A percentile compares a stretch with the other conserved stretches of the same genome.
These are phyloP conservation scores for Uloborus plumipes DNA, from an alignment of 2,888 invertebrate species.

Conservation along the genomic window DNA sequence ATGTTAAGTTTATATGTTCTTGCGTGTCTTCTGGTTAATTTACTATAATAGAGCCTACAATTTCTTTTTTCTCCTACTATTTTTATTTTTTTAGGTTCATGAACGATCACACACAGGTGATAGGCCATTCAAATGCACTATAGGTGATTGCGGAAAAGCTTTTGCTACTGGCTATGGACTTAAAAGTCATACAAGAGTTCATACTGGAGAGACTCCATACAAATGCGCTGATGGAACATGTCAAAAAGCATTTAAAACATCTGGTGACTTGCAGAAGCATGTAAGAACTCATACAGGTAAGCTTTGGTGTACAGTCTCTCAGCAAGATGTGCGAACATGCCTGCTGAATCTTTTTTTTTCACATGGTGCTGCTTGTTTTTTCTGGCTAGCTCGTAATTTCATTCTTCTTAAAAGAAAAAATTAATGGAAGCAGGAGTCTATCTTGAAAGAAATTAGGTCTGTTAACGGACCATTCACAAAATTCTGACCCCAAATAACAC, in stretches of 20 bases:
- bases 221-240: conserved; percentile 75
- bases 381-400: too few relatives aligned
- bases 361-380: too few relatives aligned
- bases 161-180: conserved; percentile 74
- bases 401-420: too few relatives aligned
- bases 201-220: conserved; percentile 77
- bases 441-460: too few relatives aligned
- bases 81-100: conserved; percentile 70
- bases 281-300: conserved; percentile 76
- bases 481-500: too few relatives aligned
- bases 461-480: too few relatives aligned
- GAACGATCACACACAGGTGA: conserved; percentile 73
- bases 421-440: too few relatives aligned
- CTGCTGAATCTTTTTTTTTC: too few relatives aligned
- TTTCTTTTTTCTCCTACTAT: too few relatives aligned
- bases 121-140: conserved; percentile 72
- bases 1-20: background rate
- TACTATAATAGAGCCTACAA: too few relatives aligned
- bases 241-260: conserved; percentile 77
- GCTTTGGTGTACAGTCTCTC: background rate
- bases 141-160: conserved; percentile 71
- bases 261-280: conserved; percentile 77
- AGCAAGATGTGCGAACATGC: too few relatives aligned
- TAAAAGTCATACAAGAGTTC: conserved; percentile 76
- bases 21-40: too few relatives aligned